These are phyloP conservation scores for Orthonevra nobilis DNA, from an alignment of 2,888 invertebrate genomes.

Conservation along the genomic window DNA sequence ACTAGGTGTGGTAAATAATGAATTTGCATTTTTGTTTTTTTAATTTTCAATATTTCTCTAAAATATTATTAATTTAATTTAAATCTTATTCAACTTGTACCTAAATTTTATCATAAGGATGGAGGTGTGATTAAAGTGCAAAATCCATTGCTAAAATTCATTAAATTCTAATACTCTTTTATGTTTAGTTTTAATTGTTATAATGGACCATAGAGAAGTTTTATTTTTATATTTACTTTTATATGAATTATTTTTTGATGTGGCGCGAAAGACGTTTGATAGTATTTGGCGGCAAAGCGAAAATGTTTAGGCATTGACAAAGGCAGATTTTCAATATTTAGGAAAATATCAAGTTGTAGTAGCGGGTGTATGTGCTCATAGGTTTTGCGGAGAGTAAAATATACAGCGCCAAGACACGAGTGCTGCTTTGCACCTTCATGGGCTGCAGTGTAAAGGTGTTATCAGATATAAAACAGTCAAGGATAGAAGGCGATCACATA, in stretches of 20 bases:
- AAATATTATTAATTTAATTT: conserved; percentile 25
- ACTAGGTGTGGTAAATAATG: conserved; percentile 37
- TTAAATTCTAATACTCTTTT: conserved; percentile 56
- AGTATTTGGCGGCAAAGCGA: background rate
- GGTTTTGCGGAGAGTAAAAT: no score
- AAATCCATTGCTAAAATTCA: conserved; percentile 68
- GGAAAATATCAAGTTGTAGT: no score
- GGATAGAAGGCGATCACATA: no score
- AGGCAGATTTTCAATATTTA: no score
- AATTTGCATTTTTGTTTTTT: conserved; percentile 53
- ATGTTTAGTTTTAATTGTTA: conserved; percentile 54
- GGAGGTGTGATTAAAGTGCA: conserved; percentile 72
- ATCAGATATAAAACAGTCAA: no score
- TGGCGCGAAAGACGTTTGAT: background rate
- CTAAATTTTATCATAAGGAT: conserved; percentile 75
- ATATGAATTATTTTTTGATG: background rate
- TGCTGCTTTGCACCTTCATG: no score
- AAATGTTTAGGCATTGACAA: no score
- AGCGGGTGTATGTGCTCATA: no score
- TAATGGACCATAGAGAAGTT: conserved; percentile 73
- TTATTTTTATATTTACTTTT: background rate
- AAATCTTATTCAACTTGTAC: conserved; percentile 62
- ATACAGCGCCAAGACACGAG: no score
- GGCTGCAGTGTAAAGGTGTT: no score
- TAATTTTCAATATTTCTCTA: conserved; percentile 22